phyloP scores from a whole-genome alignment of 2,888 invertebrate species.

The Nasonovia ribisnigri region DNA sequence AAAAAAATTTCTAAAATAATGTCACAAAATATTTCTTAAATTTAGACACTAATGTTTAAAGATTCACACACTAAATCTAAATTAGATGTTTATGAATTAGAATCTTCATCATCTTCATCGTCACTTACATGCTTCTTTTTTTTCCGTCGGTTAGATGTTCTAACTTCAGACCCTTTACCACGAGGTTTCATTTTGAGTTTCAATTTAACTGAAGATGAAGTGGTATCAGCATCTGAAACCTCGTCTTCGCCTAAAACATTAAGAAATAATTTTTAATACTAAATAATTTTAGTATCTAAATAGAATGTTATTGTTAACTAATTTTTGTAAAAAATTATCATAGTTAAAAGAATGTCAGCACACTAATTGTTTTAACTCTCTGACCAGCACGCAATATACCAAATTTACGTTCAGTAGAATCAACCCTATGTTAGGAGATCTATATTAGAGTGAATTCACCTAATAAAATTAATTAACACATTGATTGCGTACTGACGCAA shows the following conservation, averaged over 20 bases:
- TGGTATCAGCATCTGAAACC: constrained; percentile 75
- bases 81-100: constrained; percentile 46
- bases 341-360: not conserved
- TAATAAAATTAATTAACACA: too few relatives aligned
- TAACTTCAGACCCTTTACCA: constrained; percentile 67
- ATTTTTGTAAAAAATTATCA: not conserved
- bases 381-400: too few relatives aligned
- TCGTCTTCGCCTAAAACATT: constrained; percentile 69
- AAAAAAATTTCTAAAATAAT: constrained; percentile 29
- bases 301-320: not conserved
- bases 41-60: constrained; percentile 11
- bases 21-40: constrained; percentile 24
- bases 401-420: too few relatives aligned
- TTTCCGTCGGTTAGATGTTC: constrained; percentile 74
- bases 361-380: too few relatives aligned
- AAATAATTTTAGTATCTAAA: not conserved
- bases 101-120: constrained; percentile 77
- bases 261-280: not conserved
- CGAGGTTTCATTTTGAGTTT: constrained; percentile 74
- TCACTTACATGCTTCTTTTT: constrained; percentile 76
- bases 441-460: too few relatives aligned
- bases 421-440: too few relatives aligned
- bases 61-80: not conserved
- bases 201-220: constrained; percentile 80
- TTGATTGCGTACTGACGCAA: too few relatives aligned